Base-by-base conservation (phyloP, 2,888 invertebrate species). In the Sarcophaga carnaria region DNA sequence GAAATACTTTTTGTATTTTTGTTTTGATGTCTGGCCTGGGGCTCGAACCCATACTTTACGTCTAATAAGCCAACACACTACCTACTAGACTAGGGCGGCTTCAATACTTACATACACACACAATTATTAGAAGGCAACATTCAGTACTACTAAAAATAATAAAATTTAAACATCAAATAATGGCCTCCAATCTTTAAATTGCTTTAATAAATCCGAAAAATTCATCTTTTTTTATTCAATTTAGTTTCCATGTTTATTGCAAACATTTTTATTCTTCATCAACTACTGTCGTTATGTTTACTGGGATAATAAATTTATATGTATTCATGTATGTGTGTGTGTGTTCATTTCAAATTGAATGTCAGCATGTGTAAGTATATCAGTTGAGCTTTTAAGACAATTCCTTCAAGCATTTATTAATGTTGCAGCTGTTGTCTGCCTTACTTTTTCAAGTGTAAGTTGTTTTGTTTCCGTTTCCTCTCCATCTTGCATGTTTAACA, bases 311-410 rank as follows among this genome's bases (percentile, higher is more conserved):
- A 37, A 27, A 4, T n/a, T 59, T 81, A n/a, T 63, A n/a, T 49
- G 20, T 20, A 20, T 11, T 2, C 20, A 14, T 11, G 1, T 14
- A 14, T 54, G 0, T 14, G 11, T 54, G 14, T 14, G 17, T 54
- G 54, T 12, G 17, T 54, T 12, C 12, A 54, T 62, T 22, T 62
- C 22, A 20, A 20, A 17, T 62, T 17, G 27, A 27, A 47, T 72
- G 66, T 72, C 62, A 78, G 62, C 69, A 74, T 79, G 45, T 79
- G 63, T 54, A n/a, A 79, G 20, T 20, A 12, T 27, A 63, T 79
- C 25, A 69, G 83, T 80, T 83, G 77, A 83, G 86, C 77, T 83
- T 83, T 80, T 83, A 86, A 86, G 86, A 83, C 83, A 86, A 86
- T 86, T 81, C 77, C 74, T 86, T 59, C 59, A 75, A 83, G 64